Percentiles rank a stretch among this genome's conserved stretches.
phyloP scores from a whole-genome alignment of 2,888 invertebrate genomes.

The Chaetogeoica ovagalla region DNA sequence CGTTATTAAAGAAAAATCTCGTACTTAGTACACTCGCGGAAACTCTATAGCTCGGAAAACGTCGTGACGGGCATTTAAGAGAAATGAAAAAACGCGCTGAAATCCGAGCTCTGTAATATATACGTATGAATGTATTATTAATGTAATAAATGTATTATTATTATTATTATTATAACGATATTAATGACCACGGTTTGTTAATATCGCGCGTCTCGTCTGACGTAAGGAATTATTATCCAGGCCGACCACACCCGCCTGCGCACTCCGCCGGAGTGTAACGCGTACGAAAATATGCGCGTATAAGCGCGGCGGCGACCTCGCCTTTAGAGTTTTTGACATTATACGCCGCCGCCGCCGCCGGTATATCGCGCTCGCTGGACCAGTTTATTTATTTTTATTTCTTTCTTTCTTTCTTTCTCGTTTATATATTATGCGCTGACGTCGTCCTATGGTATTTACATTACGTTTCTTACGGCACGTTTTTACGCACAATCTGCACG shows the following conservation, averaged over 20 bases:
- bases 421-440: not conserved
- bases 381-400: constrained; percentile 46
- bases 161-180: not conserved
- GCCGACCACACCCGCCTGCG: constrained; percentile 46
- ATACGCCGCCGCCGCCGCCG: not conserved
- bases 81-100: too few relatives aligned
- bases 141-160: not conserved
- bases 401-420: not conserved
- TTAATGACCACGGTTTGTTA: constrained; percentile 35
- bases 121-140: too few relatives aligned
- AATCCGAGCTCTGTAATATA: too few relatives aligned
- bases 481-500: not conserved
- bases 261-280: not conserved
- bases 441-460: constrained; percentile 7
- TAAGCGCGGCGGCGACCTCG: constrained; percentile 25
- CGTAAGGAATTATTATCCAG: constrained; percentile 49
- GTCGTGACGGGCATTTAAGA: too few relatives aligned
- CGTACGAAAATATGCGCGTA: not conserved
- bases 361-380: constrained; percentile 17
- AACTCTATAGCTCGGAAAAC: too few relatives aligned
- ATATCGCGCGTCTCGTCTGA: constrained; percentile 21
- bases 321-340: constrained; percentile 52
- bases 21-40: too few relatives aligned
- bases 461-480: not conserved
- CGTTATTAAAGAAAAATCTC: too few relatives aligned